Evolutionary conservation across 2,888 invertebrate genomes (phyloP), one percentile per base, ranked within the genome.

Genomic region (Tuta absoluta): DNA sequence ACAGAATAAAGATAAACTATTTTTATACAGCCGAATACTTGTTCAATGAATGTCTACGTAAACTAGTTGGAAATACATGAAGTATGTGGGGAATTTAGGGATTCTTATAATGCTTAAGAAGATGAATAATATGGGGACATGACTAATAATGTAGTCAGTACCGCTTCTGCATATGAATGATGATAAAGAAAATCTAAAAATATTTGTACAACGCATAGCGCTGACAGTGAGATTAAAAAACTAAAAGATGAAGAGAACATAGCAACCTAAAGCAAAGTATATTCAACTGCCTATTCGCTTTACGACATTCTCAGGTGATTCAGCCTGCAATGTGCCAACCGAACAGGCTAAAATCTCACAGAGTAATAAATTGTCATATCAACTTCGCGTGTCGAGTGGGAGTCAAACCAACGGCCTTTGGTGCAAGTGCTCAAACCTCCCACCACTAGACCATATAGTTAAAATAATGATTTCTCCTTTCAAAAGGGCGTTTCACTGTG

Each of bases 11-110:
- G 56, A 56, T 17, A 17, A 17, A 56, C 56, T 56, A 56, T 56
- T 56, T 56, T 56, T 33, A 56, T 17, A 56, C 56, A 56, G n/a
- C 24, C n/a, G 33, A 56, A 56, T 56, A 28, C 56, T 56, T 24
- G 17, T 24, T 56, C 3, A 56, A 17, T 56, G 56, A 56, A 33
- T 24, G 56, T n/a, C 28, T 56, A 56, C 56, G 33, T 56, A 56
- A 33, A 56, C 56, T 33, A 24, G 17, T 28, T 11, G n/a, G 11
- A 53, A 23, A 28, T 28, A 7, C 53, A 56, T 56, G 56, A 56
- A 56, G 14, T n/a, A 56, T 28, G 28, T 7, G 56, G 5, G 17
- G 28, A 33, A 56, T 56, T 33, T 56, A 56, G n/a, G n/a, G 11
- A n/a, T 28, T 33, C 28, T 53, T 2, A 53, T 8, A 24, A 53